A percentile compares a stretch with the other conserved stretches of the same genome.
Conservation (phyloP, 2,888 invertebrate species). For the Acronicta leporina region DNA sequence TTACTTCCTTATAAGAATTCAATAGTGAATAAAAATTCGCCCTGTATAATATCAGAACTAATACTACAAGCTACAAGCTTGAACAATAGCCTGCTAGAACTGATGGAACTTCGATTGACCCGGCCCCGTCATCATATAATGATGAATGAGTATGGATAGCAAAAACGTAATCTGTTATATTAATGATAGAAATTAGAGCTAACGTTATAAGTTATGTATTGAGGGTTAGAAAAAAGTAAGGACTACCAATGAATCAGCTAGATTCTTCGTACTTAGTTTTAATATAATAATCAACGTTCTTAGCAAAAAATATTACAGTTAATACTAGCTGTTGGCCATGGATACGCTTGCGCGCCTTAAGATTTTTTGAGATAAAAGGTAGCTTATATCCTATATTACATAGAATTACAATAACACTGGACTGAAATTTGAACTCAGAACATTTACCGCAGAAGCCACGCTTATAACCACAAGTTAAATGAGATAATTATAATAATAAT, state of each 20-base stretch:
- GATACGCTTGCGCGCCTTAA: no score
- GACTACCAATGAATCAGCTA: slow-evolving; percentile 9
- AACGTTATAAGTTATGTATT: slow-evolving; percentile 4
- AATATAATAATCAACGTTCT: not conserved
- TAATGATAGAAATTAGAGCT: slow-evolving; percentile 26
- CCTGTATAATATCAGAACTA: not conserved
- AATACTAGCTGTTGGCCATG: no score
- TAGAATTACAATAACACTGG: no score
- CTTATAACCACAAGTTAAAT: no score
- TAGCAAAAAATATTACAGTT: not conserved
- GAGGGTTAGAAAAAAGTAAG: slow-evolving; percentile 1
- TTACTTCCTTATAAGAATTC: no score
- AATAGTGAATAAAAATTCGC: no score
- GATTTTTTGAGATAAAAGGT: no score
- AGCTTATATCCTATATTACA: no score
- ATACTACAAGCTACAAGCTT: no score
- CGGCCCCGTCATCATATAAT: slow-evolving; percentile 18
- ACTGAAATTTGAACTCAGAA: no score
- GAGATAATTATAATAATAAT: no score
- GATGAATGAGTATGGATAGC: slow-evolving; percentile 28
- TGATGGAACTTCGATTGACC: slow-evolving; percentile 29
- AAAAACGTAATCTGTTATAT: slow-evolving; percentile 25
- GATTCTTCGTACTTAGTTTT: slow-evolving; percentile 1
- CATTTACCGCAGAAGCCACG: no score
- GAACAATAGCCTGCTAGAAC: slow-evolving; percentile 15